These are phyloP conservation scores for Belgica antarctica DNA, from an alignment of 2,888 invertebrate genomes.

Conservation along the genomic window DNA sequence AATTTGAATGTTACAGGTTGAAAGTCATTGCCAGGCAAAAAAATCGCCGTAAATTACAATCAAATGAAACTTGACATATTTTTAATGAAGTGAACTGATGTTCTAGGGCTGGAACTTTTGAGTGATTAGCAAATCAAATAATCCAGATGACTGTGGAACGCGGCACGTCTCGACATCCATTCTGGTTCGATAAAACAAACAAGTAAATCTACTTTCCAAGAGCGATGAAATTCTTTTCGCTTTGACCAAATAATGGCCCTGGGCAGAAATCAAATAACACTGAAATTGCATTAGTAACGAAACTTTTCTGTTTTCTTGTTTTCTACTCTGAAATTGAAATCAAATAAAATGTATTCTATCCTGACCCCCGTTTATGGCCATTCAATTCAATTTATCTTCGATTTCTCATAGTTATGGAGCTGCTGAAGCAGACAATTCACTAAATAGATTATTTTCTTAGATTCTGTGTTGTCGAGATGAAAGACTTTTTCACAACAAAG, in stretches of 20 bases:
- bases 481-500: no score
- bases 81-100: background rate
- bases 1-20: conserved; percentile 3
- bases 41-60: conserved; percentile 16
- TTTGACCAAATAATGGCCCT: conserved; percentile 34
- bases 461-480: no score
- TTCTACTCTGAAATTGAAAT: conserved; percentile 4
- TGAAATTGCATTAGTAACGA: conserved; percentile 43
- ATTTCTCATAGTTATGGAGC: background rate
- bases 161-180: conserved; percentile 8
- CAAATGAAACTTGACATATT: background rate
- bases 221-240: conserved; percentile 10
- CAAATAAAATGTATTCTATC: conserved; percentile 35
- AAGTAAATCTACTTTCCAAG: conserved; percentile 41
- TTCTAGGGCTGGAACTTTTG: no score
- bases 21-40: background rate
- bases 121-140: background rate
- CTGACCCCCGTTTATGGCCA: conserved; percentile 10
- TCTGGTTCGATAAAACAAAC: conserved; percentile 32
- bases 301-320: conserved; percentile 14
- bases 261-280: conserved; percentile 42
- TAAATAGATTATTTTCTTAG: no score
- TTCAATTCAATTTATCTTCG: conserved; percentile 29
- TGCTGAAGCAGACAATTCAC: no score
- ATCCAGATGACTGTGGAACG: background rate